Evolutionary conservation across 2,888 invertebrate genomes (phyloP).

Genomic region (Diaphora mendica): DNA sequence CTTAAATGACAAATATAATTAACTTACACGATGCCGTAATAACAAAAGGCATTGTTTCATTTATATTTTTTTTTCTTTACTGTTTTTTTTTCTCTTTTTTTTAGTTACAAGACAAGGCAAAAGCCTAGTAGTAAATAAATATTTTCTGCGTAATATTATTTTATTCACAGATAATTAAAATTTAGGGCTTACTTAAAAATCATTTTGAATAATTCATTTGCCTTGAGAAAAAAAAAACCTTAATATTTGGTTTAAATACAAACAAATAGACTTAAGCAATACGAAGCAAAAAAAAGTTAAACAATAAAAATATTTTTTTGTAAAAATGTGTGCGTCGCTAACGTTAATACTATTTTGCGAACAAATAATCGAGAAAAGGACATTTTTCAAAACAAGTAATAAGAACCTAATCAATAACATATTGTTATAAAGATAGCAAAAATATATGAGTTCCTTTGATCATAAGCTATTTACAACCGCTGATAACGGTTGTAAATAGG

Average conservation of each 20-base stretch:
- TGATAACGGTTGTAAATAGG: background rate
- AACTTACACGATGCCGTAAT: background rate
- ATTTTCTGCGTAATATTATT: too few species aligned
- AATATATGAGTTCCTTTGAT: background rate
- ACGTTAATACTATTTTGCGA: too few species aligned
- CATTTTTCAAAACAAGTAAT: background rate
- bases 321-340: too few species aligned
- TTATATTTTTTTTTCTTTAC: background rate
- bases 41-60: background rate
- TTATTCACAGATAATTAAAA: too few species aligned
- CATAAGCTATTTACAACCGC: background rate
- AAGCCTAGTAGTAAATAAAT: background rate
- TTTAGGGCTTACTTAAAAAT: too few species aligned
- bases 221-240: too few species aligned
- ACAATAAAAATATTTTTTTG: too few species aligned
- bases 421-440: slow-evolving; percentile 1
- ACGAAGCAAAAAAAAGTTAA: too few species aligned
- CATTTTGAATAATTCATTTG: background rate
- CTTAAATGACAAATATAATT: background rate
- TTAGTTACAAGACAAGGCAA: background rate
- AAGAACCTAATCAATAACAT: background rate
- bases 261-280: too few species aligned
- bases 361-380: background rate
- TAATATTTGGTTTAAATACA: too few species aligned
- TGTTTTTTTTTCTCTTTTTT: background rate